These are phyloP conservation scores for Nasonia vitripennis DNA, from an alignment of 1,140 invertebrate genomes.

Conservation along the genomic window DNA sequence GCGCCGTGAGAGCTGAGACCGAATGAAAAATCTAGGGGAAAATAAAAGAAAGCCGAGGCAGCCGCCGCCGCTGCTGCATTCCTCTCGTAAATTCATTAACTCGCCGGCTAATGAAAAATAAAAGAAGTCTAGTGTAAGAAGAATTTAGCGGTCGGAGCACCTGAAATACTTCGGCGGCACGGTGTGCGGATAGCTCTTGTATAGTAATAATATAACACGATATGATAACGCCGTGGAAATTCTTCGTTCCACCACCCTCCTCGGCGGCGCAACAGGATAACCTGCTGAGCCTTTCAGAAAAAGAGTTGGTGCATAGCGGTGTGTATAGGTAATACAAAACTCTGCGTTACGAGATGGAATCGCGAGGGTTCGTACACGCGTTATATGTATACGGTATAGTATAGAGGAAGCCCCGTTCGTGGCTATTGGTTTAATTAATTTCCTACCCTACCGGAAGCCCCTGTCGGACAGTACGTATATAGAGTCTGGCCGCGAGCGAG, in stretches of 20 bases:
- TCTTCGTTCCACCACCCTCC: not conserved
- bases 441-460: constrained; percentile 61
- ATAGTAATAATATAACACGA: not conserved
- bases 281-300: not conserved
- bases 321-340: too few relatives aligned
- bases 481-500: constrained; percentile 38
- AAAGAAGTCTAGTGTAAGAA: constrained; percentile 11
- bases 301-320: not conserved
- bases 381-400: not conserved
- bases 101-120: constrained; percentile 30
- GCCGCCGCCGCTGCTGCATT: not conserved
- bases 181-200: not conserved
- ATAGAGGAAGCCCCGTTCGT: constrained; percentile 57
- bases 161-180: not conserved
- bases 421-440: constrained; percentile 66
- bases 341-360: not conserved
- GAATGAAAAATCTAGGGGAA: constrained; percentile 14
- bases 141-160: constrained; percentile 7
- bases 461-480: constrained; percentile 53
- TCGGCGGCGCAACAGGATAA: not conserved
- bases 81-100: constrained; percentile 37
- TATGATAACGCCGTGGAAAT: not conserved
- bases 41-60: constrained; percentile 5
- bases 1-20: not conserved
- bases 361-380: not conserved